Evolutionary conservation across 2,113 vertebrate species (phyloP), one percentile per base, ranked within the genome.

Genomic region (Capreolus pygargus): DNA sequence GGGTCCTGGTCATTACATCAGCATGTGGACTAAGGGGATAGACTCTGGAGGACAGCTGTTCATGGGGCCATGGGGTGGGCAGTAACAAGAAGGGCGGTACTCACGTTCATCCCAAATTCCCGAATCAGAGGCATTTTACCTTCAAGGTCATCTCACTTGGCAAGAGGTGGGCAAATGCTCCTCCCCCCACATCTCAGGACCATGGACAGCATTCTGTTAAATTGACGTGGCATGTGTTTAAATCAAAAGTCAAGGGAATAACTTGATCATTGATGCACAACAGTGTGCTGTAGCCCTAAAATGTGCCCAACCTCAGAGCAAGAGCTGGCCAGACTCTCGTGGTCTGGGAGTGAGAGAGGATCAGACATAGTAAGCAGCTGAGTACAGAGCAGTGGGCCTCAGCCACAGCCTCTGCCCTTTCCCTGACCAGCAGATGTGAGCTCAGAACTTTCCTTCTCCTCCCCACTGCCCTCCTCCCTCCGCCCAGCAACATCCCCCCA

Each of bases 361-460:
- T n/a, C 45, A 17, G 43, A 19, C 21, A 3, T 12, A 47, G 27
- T 6, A 17, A n/a, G 15, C 27, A 15, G 4, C 16, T 16, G 8
- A 55, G n/a, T 1, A 1, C 12, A 23, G 17, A 16, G 7, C 10
- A 1, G 21, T 0, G 39, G 54, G 28, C 19, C 43, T 5, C 0
- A 23, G 6, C 58, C 43, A 1, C 47, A 55, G 45, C n/a, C 55
- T 27, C 57, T 0, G 3, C 11, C 30, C 14, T 60, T 45, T 8
- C 33, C 30, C n/a, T 9, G 19, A 16, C 43, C n/a, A 47, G 30
- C 1, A 43, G 67, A 5, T 10, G 16, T 8, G 5, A n/a, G 33
- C 3, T 0, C 21, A 0, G 27, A 33, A 14, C 14, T 57, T 10
- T 16, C n/a, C 0, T 16, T 3, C 1, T 4, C 19, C 27, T 6